Percentiles rank a stretch among this genome's conserved stretches.
These are phyloP conservation scores for Muntiacus muntjak DNA, from an alignment of 2,113 vertebrate genomes.

Conservation along the genomic window DNA sequence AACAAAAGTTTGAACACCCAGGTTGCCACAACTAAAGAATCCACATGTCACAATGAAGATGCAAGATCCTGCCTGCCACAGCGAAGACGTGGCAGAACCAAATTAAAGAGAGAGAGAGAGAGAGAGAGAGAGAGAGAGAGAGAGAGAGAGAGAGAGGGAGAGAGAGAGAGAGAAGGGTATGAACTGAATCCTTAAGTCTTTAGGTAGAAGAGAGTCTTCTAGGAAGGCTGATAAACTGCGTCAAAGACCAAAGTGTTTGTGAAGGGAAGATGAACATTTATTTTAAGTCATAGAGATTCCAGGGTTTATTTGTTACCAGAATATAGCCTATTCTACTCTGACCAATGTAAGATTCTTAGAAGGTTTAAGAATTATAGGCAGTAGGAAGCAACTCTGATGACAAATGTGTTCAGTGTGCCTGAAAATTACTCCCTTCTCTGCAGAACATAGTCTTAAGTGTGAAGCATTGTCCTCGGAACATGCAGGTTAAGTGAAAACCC, in stretches of 20 bases:
- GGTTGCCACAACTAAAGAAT: not conserved
- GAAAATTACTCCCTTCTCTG: not conserved
- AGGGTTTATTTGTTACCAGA: not conserved
- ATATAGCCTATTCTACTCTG: not conserved
- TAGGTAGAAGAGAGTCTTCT: not conserved
- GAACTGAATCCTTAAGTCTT: not conserved
- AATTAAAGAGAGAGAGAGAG: not conserved
- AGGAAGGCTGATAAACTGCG: not conserved
- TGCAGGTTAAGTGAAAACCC: not conserved
- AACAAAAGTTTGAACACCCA: not conserved
- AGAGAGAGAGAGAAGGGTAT: not conserved
- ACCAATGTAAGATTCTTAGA: not conserved
- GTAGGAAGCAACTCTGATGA: not conserved
- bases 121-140: not conserved
- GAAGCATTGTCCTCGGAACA: not conserved
- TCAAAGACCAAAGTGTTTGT: not conserved
- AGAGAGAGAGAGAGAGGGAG: not conserved
- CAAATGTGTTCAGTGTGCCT: not conserved
- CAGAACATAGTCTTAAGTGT: not conserved
- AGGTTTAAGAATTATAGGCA: not conserved
- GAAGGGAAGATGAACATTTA: not conserved
- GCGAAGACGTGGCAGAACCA: not conserved
- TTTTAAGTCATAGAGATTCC: not conserved
- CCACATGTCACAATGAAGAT: not conserved
- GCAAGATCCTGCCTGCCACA: not conserved